Evolutionary conservation across 1,140 invertebrate genomes (phyloP), one percentile per base, ranked within the genome.

Genomic region (Sycophila sp.): DNA sequence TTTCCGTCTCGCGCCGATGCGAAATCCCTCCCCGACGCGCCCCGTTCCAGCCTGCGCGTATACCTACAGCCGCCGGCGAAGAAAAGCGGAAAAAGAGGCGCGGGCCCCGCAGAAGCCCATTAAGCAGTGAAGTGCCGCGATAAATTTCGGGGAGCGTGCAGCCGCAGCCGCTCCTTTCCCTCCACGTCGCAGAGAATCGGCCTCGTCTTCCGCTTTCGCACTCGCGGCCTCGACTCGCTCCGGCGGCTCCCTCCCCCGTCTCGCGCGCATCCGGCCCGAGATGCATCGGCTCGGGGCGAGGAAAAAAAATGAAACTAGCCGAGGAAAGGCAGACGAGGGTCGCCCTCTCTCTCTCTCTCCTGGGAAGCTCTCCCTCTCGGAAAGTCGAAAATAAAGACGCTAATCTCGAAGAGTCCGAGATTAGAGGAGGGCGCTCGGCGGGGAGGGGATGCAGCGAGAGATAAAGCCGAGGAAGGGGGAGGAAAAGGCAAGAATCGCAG

Each of bases 301-400:
- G 7, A 17, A 38, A n/a, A 58, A 26, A 38, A n/a, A 42, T 11
- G 38, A 26, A n/a, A n/a, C n/a, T n/a, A n/a, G n/a, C n/a, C n/a
- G 26, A 42, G 38, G 28, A 42, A 38, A n/a, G 15, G 38, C 22
- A n/a, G 22, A n/a, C n/a, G n/a, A n/a, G n/a, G n/a, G n/a, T n/a
- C n/a, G n/a, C n/a, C n/a, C n/a, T n/a, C n/a, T n/a, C n/a, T n/a
- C 24, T 22, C 2, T 8, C 1, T 66, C 65, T 72, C 70, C 56
- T 53, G 36, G 63, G 36, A 51, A 66, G 19, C 32, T 40, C 32
- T n/a, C 22, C 15, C 13, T 13, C 19, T 3, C 5, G 47, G 24
- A 47, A 72, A 68, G 34, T 63, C 51, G 40, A 68, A 72, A 63
- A 68, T 63, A 67, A 66, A 60, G 71, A 69, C 59, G 71, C 65